Evolutionary conservation across 1,140 invertebrate species (phyloP).

Genomic region (Dendrolimus kikuchii): DNA sequence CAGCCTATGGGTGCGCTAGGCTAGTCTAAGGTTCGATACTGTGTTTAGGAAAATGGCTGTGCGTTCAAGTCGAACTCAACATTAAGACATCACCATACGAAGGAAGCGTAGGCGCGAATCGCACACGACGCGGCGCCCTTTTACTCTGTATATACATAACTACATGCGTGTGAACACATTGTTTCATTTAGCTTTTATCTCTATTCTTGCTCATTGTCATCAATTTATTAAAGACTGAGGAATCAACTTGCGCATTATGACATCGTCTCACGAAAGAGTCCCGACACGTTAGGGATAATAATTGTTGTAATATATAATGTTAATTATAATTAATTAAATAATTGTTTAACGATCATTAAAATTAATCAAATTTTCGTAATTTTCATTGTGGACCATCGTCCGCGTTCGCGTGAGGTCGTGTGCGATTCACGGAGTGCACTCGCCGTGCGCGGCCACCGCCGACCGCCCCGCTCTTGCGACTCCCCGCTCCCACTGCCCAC

Average conservation of each 20-base stretch:
- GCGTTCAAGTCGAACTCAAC: slow-evolving; percentile 57
- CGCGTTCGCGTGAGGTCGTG: slow-evolving; percentile 21
- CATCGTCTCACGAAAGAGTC: slow-evolving; percentile 61
- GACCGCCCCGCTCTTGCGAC: too few species aligned
- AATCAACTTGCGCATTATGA: slow-evolving; percentile 67
- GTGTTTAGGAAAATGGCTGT: slow-evolving; percentile 59
- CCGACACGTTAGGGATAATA: slow-evolving; percentile 32
- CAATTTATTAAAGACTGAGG: slow-evolving; percentile 72
- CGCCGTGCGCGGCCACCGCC: slow-evolving; percentile 16
- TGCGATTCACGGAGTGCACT: slow-evolving; percentile 26
- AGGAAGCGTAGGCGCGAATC: slow-evolving; percentile 26
- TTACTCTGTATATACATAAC: slow-evolving; percentile 58
- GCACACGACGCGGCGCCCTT: slow-evolving; percentile 23
- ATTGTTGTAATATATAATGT: slow-evolving; percentile 21
- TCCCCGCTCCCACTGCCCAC: too few species aligned
- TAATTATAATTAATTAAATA: slow-evolving; percentile 15
- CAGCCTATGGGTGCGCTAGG: slow-evolving; percentile 44
- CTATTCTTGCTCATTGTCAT: slow-evolving; percentile 69
- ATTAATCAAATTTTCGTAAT: slow-evolving; percentile 28
- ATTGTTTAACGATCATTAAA: slow-evolving; percentile 47
- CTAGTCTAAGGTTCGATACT: slow-evolving; percentile 45
- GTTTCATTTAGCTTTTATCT: slow-evolving; percentile 57
- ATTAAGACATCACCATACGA: slow-evolving; percentile 37
- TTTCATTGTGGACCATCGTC: slow-evolving; percentile 28
- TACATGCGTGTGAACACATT: slow-evolving; percentile 44